Evolutionary conservation across 2,797 vertebrate genomes (phyloP), one percentile per base, ranked within the genome.

Genomic region (Momotus momota): DNA sequence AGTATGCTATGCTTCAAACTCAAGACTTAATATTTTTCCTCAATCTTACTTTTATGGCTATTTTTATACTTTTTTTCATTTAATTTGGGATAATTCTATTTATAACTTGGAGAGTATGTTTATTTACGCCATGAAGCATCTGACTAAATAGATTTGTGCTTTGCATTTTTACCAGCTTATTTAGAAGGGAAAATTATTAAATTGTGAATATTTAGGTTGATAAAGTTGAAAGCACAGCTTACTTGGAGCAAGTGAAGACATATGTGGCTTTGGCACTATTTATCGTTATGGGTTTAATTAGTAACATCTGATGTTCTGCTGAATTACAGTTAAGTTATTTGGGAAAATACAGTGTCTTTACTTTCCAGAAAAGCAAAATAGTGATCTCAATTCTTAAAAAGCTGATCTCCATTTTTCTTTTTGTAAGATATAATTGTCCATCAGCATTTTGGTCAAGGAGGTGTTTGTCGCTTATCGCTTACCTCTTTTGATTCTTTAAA

Each of bases 181-280:
- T 92, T 96, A 87, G 90, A 90, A 88, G 57, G 75, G 84, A 65
- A 78, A 83, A 33, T 58, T 43, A 61, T 83, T 93, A 93, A 70
- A 89, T 80, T 94, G 27, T 72, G 27, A 57, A 57, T 81, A 60
- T 67, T 88, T 82, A 48, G 49, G 22, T 58, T 70, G 71, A 35
- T 41, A 75, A 96, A 82, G 45, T 90, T 91, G 81, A 74, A 81
- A 12, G 27, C 23, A 72, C 67, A 94, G 20, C 49, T 78, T 90
- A 45, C 86, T 88, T 85, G 70, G 58, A 95, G 46, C 55, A 88
- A 92, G 58, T 23, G 14, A 65, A 88, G 58, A 57, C 40, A 75
- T 61, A 14, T 29, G 46, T 86, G 60, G 79, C 77, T 83, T 83
- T 96, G 65, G 62, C 33, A 15, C 58, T 93, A 52, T 87, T 31